Conservation (phyloP, 2,797 vertebrate species). For the Otolemur crassicaudatus region DNA sequence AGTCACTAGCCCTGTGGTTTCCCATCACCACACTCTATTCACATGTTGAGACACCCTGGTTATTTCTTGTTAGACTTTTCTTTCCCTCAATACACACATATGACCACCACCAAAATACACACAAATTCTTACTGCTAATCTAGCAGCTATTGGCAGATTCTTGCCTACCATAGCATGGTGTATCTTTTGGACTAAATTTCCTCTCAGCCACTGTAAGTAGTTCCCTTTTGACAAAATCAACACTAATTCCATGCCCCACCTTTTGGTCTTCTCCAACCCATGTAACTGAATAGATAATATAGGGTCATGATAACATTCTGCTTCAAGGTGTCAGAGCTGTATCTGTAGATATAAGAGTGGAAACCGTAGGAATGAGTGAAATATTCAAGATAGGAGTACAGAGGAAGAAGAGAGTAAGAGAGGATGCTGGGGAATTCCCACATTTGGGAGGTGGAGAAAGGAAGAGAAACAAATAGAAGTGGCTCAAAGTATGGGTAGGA, state of each 20-base stretch:
- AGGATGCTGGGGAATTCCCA: background rate
- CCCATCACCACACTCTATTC: background rate
- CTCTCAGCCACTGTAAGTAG: background rate
- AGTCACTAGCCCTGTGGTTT: background rate
- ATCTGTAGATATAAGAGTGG: background rate
- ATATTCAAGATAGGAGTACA: background rate
- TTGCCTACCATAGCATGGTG: background rate
- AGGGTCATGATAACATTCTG: background rate
- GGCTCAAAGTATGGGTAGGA: background rate
- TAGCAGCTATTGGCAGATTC: background rate
- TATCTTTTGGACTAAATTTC: background rate
- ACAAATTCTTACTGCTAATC: background rate
- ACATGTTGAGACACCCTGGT: background rate
- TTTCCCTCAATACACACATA: background rate
- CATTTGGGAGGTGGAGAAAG: background rate
- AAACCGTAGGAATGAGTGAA: background rate
- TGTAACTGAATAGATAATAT: too few species aligned
- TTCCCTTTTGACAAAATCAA: background rate
- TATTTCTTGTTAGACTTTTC: background rate
- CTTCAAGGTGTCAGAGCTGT: background rate
- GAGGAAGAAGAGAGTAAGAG: background rate
- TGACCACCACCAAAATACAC: background rate
- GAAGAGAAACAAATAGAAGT: background rate
- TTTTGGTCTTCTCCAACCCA: background rate
- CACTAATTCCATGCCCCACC: background rate